Evolutionary conservation across 2,113 vertebrate genomes (phyloP).

Genomic region (Scytalopus superciliaris): DNA sequence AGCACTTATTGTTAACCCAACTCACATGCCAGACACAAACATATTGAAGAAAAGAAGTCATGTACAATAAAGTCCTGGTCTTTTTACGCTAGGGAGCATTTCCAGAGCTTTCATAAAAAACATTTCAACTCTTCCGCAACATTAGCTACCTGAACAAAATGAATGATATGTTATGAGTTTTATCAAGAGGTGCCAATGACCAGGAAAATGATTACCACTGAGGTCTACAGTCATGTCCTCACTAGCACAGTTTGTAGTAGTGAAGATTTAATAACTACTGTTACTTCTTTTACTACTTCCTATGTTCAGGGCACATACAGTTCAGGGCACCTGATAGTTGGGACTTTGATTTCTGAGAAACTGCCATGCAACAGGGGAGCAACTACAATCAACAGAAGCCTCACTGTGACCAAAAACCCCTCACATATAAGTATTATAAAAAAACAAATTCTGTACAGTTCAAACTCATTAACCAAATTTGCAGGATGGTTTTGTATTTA

Average conservation of each 20-base stretch:
- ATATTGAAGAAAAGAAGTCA: not conserved
- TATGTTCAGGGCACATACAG: not conserved
- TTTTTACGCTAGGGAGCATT: accelerated
- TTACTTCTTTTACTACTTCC: not conserved
- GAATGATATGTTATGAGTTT: not conserved
- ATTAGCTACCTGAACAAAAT: not conserved
- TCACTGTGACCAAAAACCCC: not conserved
- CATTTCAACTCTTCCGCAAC: not conserved
- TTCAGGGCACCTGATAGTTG: not conserved
- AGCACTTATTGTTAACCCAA: not conserved
- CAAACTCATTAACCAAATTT: not conserved
- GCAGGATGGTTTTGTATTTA: not conserved
- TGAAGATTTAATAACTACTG: not conserved
- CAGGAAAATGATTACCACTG: not conserved
- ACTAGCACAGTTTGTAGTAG: not conserved
- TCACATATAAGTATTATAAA: not conserved
- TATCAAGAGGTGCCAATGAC: not conserved
- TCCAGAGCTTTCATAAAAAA: not conserved
- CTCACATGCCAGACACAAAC: not conserved
- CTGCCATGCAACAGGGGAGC: not conserved
- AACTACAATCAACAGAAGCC: not conserved
- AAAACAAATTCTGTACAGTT: not conserved
- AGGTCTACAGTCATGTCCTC: not conserved
- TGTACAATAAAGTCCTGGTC: not conserved
- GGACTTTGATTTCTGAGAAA: not conserved